These are phyloP conservation scores for Andrena bucephala DNA, from an alignment of 2,888 invertebrate species.

Conservation along the genomic window DNA sequence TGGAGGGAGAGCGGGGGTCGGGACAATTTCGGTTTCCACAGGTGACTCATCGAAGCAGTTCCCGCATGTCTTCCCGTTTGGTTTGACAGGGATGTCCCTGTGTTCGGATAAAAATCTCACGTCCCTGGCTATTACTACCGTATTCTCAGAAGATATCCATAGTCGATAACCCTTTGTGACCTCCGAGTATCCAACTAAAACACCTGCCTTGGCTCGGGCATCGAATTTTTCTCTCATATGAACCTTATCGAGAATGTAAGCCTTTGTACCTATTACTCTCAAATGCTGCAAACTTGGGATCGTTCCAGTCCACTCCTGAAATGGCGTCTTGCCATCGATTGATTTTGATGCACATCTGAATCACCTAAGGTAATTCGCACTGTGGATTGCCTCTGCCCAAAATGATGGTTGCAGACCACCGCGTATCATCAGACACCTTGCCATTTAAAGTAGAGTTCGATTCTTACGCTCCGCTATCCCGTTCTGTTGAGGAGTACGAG, in stretches of 20 bases:
- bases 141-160: not conserved
- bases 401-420: not conserved
- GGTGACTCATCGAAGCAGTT: not conserved
- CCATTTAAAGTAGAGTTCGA: not conserved
- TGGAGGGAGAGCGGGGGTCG: not conserved
- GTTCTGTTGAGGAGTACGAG: not conserved
- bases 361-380: not conserved
- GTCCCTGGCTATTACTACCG: not conserved
- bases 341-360: not conserved
- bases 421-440: not conserved
- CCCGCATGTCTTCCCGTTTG: not conserved
- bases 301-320: not conserved
- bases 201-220: not conserved
- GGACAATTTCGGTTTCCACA: not conserved
- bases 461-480: not conserved
- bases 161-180: not conserved
- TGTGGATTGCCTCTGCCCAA: slow-evolving; percentile 1
- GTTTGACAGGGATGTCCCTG: not conserved
- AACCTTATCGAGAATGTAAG: not conserved
- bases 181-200: not conserved
- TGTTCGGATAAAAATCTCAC: not conserved
- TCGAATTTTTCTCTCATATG: not conserved
- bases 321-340: not conserved
- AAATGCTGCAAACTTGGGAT: not conserved
- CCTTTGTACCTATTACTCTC: not conserved